Percentiles rank a stretch among this genome's conserved stretches.
Conservation (phyloP, 2,888 invertebrate species). For the Eristalinus aeneus region DNA sequence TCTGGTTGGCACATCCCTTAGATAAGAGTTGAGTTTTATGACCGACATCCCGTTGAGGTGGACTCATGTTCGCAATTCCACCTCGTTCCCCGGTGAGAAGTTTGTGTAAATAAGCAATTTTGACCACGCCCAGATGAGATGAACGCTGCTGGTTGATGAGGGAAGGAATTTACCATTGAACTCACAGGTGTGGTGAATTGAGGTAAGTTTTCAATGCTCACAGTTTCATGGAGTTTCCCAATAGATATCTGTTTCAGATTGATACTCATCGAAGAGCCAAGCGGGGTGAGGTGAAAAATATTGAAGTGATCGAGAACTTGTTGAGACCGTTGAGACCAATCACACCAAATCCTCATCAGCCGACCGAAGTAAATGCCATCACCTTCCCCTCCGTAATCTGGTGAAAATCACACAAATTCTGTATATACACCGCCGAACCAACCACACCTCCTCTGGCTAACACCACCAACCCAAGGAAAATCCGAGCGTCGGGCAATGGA, state of each 20-base stretch:
- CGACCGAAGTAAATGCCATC: not conserved
- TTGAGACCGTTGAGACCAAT: not conserved
- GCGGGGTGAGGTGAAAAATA: not conserved
- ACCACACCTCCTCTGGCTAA: constrained; percentile 49
- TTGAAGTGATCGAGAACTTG: constrained; percentile 1
- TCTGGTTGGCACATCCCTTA: constrained; percentile 62
- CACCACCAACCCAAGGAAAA: constrained; percentile 1
- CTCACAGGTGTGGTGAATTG: constrained; percentile 39
- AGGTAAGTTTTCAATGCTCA: not conserved
- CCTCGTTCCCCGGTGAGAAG: constrained; percentile 49
- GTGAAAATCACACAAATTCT: constrained; percentile 24
- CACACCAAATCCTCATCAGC: constrained; percentile 2
- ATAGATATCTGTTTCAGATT: not conserved
- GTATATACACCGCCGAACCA: constrained; percentile 5
- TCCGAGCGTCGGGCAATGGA: constrained; percentile 1
- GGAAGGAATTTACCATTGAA: not conserved
- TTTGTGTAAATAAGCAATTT: not conserved
- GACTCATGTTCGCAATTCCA: constrained; percentile 33
- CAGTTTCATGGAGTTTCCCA: not conserved
- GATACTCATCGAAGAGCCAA: not conserved
- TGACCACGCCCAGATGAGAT: constrained; percentile 45
- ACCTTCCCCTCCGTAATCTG: constrained; percentile 34
- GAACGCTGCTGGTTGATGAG: not conserved
- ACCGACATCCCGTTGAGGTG: constrained; percentile 2
- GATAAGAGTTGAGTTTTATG: constrained; percentile 40